phyloP scores from a whole-genome alignment of 2,888 invertebrate species.

The Stenodema calcarata region DNA sequence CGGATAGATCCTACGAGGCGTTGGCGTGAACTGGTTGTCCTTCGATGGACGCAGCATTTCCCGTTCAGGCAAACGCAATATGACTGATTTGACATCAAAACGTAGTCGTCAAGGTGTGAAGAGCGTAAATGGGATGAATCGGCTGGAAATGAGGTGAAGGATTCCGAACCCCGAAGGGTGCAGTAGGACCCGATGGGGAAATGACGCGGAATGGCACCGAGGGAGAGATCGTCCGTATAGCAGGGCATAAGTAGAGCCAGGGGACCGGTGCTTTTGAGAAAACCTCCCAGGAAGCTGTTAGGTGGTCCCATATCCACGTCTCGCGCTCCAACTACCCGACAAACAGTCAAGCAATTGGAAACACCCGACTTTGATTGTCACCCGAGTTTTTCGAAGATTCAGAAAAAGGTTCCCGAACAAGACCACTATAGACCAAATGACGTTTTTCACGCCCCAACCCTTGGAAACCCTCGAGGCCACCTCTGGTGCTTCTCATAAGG shows the following conservation, averaged over 20 bases:
- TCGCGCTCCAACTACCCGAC: neutral
- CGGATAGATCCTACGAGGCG: too few species aligned
- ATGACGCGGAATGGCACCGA: constrained; percentile 8
- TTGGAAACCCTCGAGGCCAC: neutral
- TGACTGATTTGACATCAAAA: neutral
- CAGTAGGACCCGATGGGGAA: neutral
- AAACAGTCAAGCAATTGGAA: neutral
- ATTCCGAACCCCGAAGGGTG: neutral
- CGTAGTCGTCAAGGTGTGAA: neutral
- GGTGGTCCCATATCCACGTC: neutral
- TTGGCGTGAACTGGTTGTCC: neutral
- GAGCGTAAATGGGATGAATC: constrained; percentile 23
- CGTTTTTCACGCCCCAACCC: neutral
- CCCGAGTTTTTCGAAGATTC: neutral
- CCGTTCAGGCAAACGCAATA: neutral
- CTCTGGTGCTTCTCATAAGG: neutral
- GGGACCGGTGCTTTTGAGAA: neutral
- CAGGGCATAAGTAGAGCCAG: neutral
- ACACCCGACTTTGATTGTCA: neutral
- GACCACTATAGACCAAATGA: neutral
- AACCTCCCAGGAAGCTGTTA: neutral
- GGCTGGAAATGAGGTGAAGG: constrained; percentile 22
- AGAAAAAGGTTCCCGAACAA: neutral
- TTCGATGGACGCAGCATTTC: neutral
- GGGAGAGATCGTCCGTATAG: neutral